Evolutionary conservation across 2,888 invertebrate genomes (phyloP).

Genomic region (Drosophila affinis): DNA sequence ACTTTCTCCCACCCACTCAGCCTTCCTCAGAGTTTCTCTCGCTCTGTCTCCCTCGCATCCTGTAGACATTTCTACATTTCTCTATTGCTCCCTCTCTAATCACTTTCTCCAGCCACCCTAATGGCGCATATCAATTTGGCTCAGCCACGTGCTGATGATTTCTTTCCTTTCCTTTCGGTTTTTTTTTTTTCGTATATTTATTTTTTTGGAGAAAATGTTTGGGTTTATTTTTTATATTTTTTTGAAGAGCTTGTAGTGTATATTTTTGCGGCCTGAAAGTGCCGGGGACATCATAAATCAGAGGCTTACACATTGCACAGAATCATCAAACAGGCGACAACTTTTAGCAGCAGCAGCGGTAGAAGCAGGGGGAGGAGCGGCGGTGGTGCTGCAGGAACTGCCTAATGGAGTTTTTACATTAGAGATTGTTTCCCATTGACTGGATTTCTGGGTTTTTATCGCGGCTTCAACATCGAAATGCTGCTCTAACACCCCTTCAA

Average conservation of each 20-base stretch:
- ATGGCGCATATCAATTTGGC: conserved; percentile 80
- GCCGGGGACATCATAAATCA: conserved; percentile 76
- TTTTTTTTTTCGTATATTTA: conserved; percentile 21
- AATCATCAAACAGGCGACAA: conserved; percentile 77
- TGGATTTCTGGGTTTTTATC: conserved; percentile 56
- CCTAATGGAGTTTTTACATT: conserved; percentile 78
- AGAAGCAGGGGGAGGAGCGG: conserved; percentile 2
- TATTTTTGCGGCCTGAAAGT: conserved; percentile 52
- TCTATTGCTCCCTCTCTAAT: conserved; percentile 26
- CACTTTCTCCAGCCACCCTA: conserved; percentile 67
- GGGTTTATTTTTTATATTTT: conserved; percentile 28
- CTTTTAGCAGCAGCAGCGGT: conserved; percentile 35
- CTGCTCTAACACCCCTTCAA: conserved; percentile 77
- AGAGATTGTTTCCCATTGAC: conserved; percentile 53
- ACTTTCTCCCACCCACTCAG: not conserved
- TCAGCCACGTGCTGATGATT: conserved; percentile 64
- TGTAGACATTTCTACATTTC: not conserved
- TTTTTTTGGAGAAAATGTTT: conserved; percentile 1
- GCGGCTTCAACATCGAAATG: conserved; percentile 64
- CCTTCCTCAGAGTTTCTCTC: not conserved
- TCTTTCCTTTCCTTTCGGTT: conserved; percentile 31
- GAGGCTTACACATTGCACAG: conserved; percentile 79
- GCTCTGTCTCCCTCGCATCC: not conserved
- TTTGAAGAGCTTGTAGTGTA: conserved; percentile 44
- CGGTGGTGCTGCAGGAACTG: conserved; percentile 28